Evolutionary conservation across 2,797 vertebrate species (phyloP).

Genomic region (Acipenser transmontanus): DNA sequence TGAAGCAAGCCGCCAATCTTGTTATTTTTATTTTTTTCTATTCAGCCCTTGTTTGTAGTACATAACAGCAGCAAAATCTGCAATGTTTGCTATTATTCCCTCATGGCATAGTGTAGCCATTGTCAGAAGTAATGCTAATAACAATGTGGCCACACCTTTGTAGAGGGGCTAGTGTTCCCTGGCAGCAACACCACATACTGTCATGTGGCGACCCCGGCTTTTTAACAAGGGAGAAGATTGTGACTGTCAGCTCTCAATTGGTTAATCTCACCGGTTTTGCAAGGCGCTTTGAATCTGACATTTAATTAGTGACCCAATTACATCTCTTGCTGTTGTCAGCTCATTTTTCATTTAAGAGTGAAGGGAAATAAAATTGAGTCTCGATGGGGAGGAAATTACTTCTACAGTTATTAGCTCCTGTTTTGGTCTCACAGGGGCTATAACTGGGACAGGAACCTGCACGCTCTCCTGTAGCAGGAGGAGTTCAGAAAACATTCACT

Average conservation of each 20-base stretch:
- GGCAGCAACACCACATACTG: slow-evolving; percentile 23
- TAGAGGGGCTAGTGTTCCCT: no score
- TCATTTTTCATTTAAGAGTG: slow-evolving; percentile 44
- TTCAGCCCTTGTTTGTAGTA: no score
- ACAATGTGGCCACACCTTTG: not conserved
- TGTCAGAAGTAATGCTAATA: no score
- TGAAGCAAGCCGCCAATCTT: no score
- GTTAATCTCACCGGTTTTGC: slow-evolving; percentile 61
- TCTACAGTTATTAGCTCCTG: slow-evolving; percentile 29
- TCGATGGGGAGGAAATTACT: slow-evolving; percentile 43
- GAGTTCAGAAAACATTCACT: slow-evolving; percentile 1
- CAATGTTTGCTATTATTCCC: no score
- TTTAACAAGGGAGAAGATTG: not conserved
- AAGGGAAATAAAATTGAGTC: slow-evolving; percentile 43
- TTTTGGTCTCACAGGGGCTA: slow-evolving; percentile 13
- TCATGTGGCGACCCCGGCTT: slow-evolving; percentile 42
- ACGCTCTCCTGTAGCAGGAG: slow-evolving; percentile 16
- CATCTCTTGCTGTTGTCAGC: slow-evolving; percentile 59
- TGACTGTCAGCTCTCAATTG: slow-evolving; percentile 35
- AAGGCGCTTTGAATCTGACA: slow-evolving; percentile 58
- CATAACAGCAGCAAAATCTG: no score
- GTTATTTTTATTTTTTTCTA: no score
- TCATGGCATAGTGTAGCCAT: no score
- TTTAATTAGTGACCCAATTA: slow-evolving; percentile 82
- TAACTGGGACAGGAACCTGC: slow-evolving; percentile 21